Evolutionary conservation across 2,113 vertebrate genomes (phyloP).

Genomic region (Anguilla japonica): DNA sequence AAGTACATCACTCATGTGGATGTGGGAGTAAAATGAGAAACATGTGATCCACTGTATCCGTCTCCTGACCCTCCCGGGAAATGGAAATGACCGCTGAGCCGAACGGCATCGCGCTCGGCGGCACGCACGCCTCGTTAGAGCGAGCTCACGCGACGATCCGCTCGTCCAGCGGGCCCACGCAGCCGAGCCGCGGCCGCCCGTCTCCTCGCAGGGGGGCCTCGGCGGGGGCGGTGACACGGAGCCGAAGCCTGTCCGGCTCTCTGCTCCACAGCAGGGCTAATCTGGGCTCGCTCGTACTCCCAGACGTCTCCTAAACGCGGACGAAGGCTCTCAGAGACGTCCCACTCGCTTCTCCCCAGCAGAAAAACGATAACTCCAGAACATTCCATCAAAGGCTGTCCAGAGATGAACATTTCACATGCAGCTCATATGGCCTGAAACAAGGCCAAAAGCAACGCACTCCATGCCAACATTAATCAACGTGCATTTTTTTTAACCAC

Average conservation of each 20-base stretch:
- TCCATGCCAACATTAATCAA: not conserved
- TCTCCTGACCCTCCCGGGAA: no score
- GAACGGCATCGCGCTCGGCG: no score
- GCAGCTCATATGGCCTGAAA: not conserved
- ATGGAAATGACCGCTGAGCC: no score
- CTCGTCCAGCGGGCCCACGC: not conserved
- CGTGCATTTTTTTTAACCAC: not conserved
- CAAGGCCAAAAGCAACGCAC: not conserved
- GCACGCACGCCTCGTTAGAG: no score
- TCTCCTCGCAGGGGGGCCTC: not conserved
- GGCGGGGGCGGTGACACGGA: not conserved
- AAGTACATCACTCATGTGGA: no score
- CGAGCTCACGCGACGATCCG: no score
- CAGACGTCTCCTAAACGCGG: not conserved
- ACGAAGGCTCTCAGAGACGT: not conserved
- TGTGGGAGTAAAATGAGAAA: no score
- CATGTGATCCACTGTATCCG: no score
- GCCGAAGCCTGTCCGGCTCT: not conserved
- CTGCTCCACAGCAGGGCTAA: not conserved
- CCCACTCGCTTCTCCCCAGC: not conserved
- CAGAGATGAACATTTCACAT: not conserved
- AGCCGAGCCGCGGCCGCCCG: not conserved
- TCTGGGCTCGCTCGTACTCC: not conserved
- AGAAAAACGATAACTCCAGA: not conserved
- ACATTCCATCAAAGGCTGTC: not conserved